phyloP scores from a whole-genome alignment of 2,888 invertebrate species.

The Lepidochitona cinerea region DNA sequence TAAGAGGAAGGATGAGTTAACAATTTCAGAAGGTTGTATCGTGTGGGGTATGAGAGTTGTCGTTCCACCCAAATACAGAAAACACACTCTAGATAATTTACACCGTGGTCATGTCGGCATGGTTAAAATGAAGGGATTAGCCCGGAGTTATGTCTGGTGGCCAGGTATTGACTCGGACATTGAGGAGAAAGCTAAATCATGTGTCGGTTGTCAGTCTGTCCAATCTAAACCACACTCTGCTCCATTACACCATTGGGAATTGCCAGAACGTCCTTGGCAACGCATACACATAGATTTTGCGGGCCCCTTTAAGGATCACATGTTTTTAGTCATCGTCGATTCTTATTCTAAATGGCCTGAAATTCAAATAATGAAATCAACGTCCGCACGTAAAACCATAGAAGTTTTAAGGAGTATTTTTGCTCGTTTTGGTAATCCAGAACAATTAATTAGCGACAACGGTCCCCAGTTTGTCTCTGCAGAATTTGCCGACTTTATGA shows the following conservation, averaged over 20 bases:
- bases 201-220: slow-evolving; percentile 32
- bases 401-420: slow-evolving; percentile 37
- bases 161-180: slow-evolving; percentile 38
- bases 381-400: slow-evolving; percentile 33
- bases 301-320: slow-evolving; percentile 59
- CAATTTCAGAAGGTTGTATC: slow-evolving; percentile 19
- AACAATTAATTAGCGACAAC: slow-evolving; percentile 58
- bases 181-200: slow-evolving; percentile 39
- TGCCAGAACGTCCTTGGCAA: slow-evolving; percentile 56
- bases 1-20: slow-evolving; percentile 22
- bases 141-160: too few species aligned
- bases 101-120: slow-evolving; percentile 53
- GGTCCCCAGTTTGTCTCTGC: slow-evolving; percentile 50
- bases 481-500: slow-evolving; percentile 43
- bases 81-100: slow-evolving; percentile 36
- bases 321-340: slow-evolving; percentile 64
- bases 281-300: slow-evolving; percentile 71
- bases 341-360: slow-evolving; percentile 71
- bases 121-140: slow-evolving; percentile 44
- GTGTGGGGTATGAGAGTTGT: slow-evolving; percentile 33
- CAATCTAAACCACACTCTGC: slow-evolving; percentile 36
- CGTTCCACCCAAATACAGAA: slow-evolving; percentile 31
- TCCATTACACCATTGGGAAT: slow-evolving; percentile 50
- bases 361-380: slow-evolving; percentile 35
- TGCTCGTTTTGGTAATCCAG: slow-evolving; percentile 45